phyloP scores from a whole-genome alignment of 2,113 vertebrate genomes.

The Oryzias javanicus region DNA sequence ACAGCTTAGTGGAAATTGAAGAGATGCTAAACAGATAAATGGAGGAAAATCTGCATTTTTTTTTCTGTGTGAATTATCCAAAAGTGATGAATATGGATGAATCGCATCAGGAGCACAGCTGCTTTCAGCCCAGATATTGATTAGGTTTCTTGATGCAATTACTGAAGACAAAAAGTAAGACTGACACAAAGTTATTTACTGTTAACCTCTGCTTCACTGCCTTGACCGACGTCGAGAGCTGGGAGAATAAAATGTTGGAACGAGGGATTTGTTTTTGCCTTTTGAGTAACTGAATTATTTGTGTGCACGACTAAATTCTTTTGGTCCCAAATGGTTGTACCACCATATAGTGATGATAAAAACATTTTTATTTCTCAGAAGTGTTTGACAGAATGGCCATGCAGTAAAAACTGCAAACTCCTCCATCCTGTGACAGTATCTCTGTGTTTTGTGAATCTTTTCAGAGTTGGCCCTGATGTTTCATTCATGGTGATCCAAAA shows the following conservation, averaged over 20 bases:
- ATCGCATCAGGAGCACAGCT: slow-evolving; percentile 44
- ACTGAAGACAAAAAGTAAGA: slow-evolving; percentile 22
- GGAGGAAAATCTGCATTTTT: slow-evolving; percentile 2
- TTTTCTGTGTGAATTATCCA: slow-evolving; percentile 4
- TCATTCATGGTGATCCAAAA: background rate
- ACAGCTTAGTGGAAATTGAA: background rate
- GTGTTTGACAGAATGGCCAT: slow-evolving; percentile 4
- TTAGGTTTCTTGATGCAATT: slow-evolving; percentile 29
- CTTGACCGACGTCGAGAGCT: background rate
- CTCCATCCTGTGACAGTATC: background rate
- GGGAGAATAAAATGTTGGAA: background rate
- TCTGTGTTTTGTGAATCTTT: background rate
- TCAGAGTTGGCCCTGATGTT: background rate
- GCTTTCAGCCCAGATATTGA: slow-evolving; percentile 30
- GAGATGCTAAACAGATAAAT: background rate
- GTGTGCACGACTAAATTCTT: background rate
- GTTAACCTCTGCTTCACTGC: slow-evolving; percentile 3
- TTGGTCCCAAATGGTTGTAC: too few species aligned
- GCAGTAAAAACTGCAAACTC: background rate
- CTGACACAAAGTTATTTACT: slow-evolving; percentile 15
- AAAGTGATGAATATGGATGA: slow-evolving; percentile 50
- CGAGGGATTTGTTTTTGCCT: background rate
- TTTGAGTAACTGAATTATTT: slow-evolving; percentile 1
- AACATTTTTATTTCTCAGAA: background rate
- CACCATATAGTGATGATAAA: too few species aligned